A percentile compares a stretch with the other conserved stretches of the same genome.
phyloP scores from a whole-genome alignment of 1,140 invertebrate genomes.

The Theocolax elegans region DNA sequence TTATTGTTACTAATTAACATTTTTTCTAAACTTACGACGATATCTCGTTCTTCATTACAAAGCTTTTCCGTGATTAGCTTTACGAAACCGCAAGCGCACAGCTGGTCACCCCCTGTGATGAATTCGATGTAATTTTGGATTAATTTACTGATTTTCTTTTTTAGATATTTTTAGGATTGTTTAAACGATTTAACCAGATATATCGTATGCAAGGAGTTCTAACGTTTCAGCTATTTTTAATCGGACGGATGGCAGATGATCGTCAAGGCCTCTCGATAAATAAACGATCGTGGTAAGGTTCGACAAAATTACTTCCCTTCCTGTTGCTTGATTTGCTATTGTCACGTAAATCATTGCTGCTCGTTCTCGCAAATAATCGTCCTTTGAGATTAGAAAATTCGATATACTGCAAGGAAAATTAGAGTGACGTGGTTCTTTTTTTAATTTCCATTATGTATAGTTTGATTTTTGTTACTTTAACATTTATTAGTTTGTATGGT shows the following conservation, averaged over 20 bases:
- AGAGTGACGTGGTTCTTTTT: too few relatives aligned
- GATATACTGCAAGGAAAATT: conserved; percentile 45
- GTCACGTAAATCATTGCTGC: conserved; percentile 45
- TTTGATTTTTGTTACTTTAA: too few relatives aligned
- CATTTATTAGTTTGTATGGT: too few relatives aligned
- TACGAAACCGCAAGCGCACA: conserved; percentile 42
- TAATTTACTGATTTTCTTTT: background rate
- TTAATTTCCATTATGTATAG: too few relatives aligned
- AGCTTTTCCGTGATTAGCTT: conserved; percentile 42
- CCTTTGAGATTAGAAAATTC: conserved; percentile 45
- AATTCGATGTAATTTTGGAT: background rate
- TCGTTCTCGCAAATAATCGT: conserved; percentile 49
- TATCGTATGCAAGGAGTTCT: conserved; percentile 42
- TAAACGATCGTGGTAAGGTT: conserved; percentile 41
- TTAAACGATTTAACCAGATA: too few relatives aligned
- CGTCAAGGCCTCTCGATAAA: conserved; percentile 45
- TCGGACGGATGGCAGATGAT: conserved; percentile 44
- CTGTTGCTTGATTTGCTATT: conserved; percentile 45
- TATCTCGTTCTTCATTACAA: conserved; percentile 37
- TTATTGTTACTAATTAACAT: too few relatives aligned
- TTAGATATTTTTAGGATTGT: too few relatives aligned
- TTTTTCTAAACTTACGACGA: conserved; percentile 41
- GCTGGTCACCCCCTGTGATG: conserved; percentile 41
- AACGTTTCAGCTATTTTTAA: conserved; percentile 45
- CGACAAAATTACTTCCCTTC: conserved; percentile 46